These are phyloP conservation scores for Amphiura filiformis DNA, from an alignment of 35 echinoderm and acorn worm genomes.

Conservation along the genomic window DNA sequence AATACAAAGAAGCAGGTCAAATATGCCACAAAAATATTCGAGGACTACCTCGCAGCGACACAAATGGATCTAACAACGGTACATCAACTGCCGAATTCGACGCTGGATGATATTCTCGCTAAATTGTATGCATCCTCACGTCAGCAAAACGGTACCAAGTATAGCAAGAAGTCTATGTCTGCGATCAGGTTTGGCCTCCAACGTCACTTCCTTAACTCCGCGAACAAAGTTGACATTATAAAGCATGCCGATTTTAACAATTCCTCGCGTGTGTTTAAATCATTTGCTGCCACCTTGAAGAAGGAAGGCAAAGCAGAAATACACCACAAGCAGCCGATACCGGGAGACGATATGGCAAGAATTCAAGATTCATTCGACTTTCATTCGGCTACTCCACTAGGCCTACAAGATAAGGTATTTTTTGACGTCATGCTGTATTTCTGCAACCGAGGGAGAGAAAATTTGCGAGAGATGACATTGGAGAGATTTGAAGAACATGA, in stretches of 20 bases:
- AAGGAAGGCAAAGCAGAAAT: slow-evolving; percentile 19
- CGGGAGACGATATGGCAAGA: slow-evolving; percentile 24
- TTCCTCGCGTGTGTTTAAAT: not conserved
- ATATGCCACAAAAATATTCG: too few relatives aligned
- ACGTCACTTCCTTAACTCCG: not conserved
- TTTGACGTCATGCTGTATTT: slow-evolving; percentile 40
- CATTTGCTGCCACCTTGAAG: not conserved
- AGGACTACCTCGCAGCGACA: not conserved
- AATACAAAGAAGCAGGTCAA: too few relatives aligned
- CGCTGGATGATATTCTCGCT: not conserved
- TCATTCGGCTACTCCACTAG: slow-evolving; percentile 10
- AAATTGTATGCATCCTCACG: not conserved
- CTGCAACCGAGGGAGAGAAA: slow-evolving; percentile 44
- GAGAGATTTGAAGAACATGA: not conserved
- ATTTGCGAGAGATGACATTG: slow-evolving; percentile 21
- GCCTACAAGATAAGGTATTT: slow-evolving; percentile 39
- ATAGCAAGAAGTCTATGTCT: not conserved
- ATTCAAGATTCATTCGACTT: slow-evolving; percentile 35
- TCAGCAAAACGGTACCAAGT: not conserved
- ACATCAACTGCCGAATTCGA: not conserved
- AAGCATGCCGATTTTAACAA: not conserved
- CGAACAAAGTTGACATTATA: not conserved
- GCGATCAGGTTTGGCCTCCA: not conserved
- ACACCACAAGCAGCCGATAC: slow-evolving; percentile 24
- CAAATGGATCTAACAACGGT: not conserved